phyloP scores from a whole-genome alignment of 2,113 vertebrate genomes.

The Lagopus muta region DNA sequence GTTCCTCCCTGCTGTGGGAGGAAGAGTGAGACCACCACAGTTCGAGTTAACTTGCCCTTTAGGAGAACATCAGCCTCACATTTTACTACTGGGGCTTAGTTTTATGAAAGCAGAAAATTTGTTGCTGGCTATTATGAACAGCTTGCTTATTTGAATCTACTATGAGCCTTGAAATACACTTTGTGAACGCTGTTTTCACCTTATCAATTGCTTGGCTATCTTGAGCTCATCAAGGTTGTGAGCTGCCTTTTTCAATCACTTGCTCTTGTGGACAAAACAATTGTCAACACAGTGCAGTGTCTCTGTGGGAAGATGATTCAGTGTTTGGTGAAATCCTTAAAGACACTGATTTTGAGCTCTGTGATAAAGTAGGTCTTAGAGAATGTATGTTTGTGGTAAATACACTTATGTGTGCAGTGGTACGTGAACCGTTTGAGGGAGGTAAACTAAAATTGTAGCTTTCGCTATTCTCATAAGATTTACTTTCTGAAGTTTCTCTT shows the following conservation, averaged over 20 bases:
- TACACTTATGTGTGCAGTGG: not conserved
- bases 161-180: not conserved
- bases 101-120: not conserved
- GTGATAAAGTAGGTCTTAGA: not conserved
- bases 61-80: not conserved
- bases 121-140: not conserved
- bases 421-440: not conserved
- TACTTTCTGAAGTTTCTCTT: not conserved
- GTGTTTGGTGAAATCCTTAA: not conserved
- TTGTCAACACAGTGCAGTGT: not conserved
- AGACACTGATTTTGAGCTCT: not conserved
- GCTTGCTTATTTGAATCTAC: not conserved
- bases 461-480: not conserved
- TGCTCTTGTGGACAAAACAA: not conserved
- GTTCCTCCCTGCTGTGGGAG: not conserved
- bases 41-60: not conserved
- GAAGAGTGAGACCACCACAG: not conserved
- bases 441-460: not conserved
- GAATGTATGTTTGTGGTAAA: not conserved
- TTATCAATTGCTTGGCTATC: not conserved
- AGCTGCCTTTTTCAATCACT: not conserved
- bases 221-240: not conserved
- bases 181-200: not conserved
- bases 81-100: not conserved
- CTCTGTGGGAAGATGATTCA: not conserved